Evolutionary conservation across 2,888 invertebrate species (phyloP), one percentile per base, ranked within the genome.

Genomic region (Clanis bilineata): DNA sequence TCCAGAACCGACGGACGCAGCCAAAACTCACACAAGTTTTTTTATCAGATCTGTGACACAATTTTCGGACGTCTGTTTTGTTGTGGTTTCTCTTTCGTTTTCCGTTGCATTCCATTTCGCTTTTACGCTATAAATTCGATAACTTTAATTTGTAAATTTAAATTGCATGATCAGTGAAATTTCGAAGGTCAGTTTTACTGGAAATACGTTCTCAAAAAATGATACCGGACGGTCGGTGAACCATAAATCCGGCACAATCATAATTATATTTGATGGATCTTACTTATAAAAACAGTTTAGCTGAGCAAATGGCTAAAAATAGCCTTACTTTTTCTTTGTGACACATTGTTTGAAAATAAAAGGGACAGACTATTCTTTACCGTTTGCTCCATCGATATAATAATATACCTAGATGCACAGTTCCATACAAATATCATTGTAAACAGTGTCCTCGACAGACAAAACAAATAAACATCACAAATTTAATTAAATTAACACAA

Each of bases 1-100:
- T 70, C 66, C 72, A 71, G 72, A 76, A 74, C 66, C 68, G 73
- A 67, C 77, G 72, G 73, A 67, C 77, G 72, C 72, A 64, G 69
- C 64, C 68, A 71, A 60, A 70, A 65, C 63, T 62, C 62, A 59
- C 64, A 68, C 64, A 62, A 63, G 66, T 69, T 69, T 70, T 70
- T 69, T 57, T 60, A 70, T 66, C 66, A 71, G 67, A 66, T 71
- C 67, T 63, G 56, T 68, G 69, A 65, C 65, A 72, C 64, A 62
- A 72, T 71, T 69, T 66, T 44, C 38, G 10, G 58, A 64, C 51
- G 63, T 64, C 59, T 60, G 51, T 62, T 67, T 66, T 65, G 39
- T 56, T 18, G 43, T 57, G 43, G 66, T 67, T 71, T 72, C 67
- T 66, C 65, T 69, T 69, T 69, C 23, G 41, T 62, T 66, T n/a